Base-by-base conservation (phyloP, 2,113 vertebrate genomes). In the Neolamprologus tretocephalus region DNA sequence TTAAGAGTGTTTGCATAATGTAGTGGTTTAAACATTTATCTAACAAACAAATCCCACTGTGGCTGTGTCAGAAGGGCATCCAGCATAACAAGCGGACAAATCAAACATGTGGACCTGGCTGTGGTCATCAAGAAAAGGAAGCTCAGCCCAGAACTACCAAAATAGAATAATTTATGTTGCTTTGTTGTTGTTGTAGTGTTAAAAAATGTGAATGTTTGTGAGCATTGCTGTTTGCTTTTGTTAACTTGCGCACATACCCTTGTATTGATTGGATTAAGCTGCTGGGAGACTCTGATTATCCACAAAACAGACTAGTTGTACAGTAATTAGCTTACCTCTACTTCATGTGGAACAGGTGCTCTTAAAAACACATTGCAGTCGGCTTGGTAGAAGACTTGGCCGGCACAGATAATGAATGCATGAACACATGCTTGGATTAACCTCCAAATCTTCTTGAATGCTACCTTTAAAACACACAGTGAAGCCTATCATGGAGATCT, bases 401-500 rank as follows among this genome's bases (percentile, higher is more conserved):
- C 21, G 28, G 58, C 31, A 42, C 73, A 13, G 37, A 10, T 16
- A 28, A 66, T 86, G 82, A 45, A 79, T 42, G 13, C 57, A 85
- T 57, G 14, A 55, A 80, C 35, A 58, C 42, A 19, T 75, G 33
- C 82, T 26, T 73, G 80, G 87, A 90, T 84, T 26, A 86, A 4
- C 80, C 57, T 66, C 31, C 28, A 49, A 91, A 84, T 42, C 68
- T 12, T 26, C n/a, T 54, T 54, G 71, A 80, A 66, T 47, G 80
- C 89, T 47, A 40, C 81, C 47, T 40, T 13, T 13, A 42, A 80
- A 53, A 47, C 33, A 71, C 21, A 37, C 63, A 33, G 23, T 81
- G 40, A 35, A 86, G 81, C 87, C 45, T 58, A 71, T 49, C 40
- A 26, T 28, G 61, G 82, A 92, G 84, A 84, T 90, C 82, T 89